phyloP scores from a whole-genome alignment of 2,113 vertebrate genomes.

The Sus scrofa region T2T-Sscrofa CM000813.6:110184501-110185000 shows the following conservation, averaged over 20 bases:
- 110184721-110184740: slow-evolving; percentile 28
- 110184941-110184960: slow-evolving; percentile 72
- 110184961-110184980: slow-evolving; percentile 78
- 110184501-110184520: neutral
- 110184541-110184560: neutral
- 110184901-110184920: slow-evolving; percentile 62
- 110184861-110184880: slow-evolving; percentile 47
- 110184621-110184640: neutral
- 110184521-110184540: neutral
- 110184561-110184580: neutral
- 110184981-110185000: slow-evolving; percentile 72
- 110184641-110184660: slow-evolving; percentile 7
- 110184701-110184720: neutral
- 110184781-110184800: slow-evolving; percentile 65
- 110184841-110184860: slow-evolving; percentile 63
- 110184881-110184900: slow-evolving; percentile 72
- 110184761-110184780: slow-evolving; percentile 44
- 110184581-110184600: neutral
- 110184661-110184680: slow-evolving; percentile 60
- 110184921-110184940: slow-evolving; percentile 68
- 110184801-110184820: slow-evolving; percentile 70
- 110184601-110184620: neutral
- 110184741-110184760: slow-evolving; percentile 36
- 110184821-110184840: slow-evolving; percentile 21
- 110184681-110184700: neutral